A percentile compares a stretch with the other conserved stretches of the same genome.
phyloP scores from a whole-genome alignment of 2,888 invertebrate genomes.

The Drosophila rellima region DNA sequence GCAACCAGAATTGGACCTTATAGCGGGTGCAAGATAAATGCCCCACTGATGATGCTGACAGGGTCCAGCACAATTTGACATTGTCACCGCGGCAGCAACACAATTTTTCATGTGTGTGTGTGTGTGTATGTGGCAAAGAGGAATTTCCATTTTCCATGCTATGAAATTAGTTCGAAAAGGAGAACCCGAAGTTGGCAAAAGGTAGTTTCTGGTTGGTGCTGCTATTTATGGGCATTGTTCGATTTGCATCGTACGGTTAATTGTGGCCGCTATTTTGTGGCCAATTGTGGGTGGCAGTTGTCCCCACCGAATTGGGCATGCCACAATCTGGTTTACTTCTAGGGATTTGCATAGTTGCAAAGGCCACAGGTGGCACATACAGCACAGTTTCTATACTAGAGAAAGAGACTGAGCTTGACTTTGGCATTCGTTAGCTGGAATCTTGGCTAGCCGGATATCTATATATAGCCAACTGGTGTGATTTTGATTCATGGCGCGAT shows the following conservation, averaged over 20 bases:
- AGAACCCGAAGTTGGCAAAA: constrained; percentile 1
- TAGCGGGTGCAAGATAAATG: constrained; percentile 81
- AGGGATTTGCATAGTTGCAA: constrained; percentile 57
- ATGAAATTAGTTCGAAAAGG: constrained; percentile 47
- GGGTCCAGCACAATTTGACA: constrained; percentile 65
- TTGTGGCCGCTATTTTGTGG: constrained; percentile 71
- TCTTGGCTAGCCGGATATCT: constrained; percentile 75
- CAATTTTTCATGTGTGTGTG: constrained; percentile 54
- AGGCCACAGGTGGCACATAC: constrained; percentile 54
- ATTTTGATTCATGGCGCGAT: constrained; percentile 85
- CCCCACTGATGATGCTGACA: constrained; percentile 79
- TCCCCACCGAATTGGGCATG: constrained; percentile 61
- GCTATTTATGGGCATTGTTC: constrained; percentile 73
- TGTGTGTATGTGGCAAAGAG: constrained; percentile 12
- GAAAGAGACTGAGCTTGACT: neutral
- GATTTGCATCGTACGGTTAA: constrained; percentile 81
- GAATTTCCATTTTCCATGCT: constrained; percentile 40
- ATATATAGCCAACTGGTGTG: constrained; percentile 82
- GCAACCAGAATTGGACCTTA: constrained; percentile 20
- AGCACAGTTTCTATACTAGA: neutral
- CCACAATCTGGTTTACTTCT: constrained; percentile 54
- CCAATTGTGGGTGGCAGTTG: constrained; percentile 78
- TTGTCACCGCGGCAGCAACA: constrained; percentile 54
- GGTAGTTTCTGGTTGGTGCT: neutral
- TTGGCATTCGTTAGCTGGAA: constrained; percentile 65